Conservation (phyloP, 1,140 invertebrate species). For the Drosophila virilis region DNA sequence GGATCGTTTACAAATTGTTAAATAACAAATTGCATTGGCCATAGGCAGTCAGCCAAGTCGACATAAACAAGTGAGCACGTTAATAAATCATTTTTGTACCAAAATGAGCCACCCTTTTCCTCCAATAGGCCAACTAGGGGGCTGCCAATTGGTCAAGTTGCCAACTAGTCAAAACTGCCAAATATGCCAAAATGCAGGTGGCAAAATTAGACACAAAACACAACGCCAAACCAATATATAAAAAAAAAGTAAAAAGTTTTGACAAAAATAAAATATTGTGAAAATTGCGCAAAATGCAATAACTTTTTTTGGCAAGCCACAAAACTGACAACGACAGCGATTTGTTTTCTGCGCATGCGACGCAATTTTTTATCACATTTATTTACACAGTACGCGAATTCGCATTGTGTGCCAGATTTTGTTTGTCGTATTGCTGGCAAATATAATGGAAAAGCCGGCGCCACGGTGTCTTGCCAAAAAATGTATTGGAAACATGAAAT, state of each 20-base stretch:
- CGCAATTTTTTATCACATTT: conserved; percentile 38
- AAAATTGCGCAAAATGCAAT: conserved; percentile 60
- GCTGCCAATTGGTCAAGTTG: conserved; percentile 58
- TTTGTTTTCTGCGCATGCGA: conserved; percentile 66
- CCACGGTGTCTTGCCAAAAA: conserved; percentile 70
- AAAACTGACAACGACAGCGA: conserved; percentile 65
- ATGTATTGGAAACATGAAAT: conserved; percentile 32
- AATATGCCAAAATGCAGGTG: conserved; percentile 80
- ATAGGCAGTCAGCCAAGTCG: conserved; percentile 57
- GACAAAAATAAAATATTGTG: conserved; percentile 27
- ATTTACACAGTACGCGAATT: conserved; percentile 48
- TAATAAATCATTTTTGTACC: conserved; percentile 80
- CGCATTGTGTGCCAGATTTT: conserved; percentile 59
- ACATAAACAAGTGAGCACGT: conserved; percentile 77
- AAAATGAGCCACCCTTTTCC: conserved; percentile 69
- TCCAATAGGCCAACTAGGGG: conserved; percentile 54
- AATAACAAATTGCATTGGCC: conserved; percentile 75
- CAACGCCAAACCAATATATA: conserved; percentile 54
- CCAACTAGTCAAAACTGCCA: conserved; percentile 56
- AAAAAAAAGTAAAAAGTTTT: conserved; percentile 19
- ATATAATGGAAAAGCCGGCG: conserved; percentile 67
- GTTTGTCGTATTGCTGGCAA: conserved; percentile 54
- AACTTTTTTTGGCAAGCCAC: conserved; percentile 44
- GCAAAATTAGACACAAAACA: conserved; percentile 81
- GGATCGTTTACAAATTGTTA: conserved; percentile 74